Conservation (phyloP, 2,797 vertebrate species). For the Hydrocynus forskahlii region DNA sequence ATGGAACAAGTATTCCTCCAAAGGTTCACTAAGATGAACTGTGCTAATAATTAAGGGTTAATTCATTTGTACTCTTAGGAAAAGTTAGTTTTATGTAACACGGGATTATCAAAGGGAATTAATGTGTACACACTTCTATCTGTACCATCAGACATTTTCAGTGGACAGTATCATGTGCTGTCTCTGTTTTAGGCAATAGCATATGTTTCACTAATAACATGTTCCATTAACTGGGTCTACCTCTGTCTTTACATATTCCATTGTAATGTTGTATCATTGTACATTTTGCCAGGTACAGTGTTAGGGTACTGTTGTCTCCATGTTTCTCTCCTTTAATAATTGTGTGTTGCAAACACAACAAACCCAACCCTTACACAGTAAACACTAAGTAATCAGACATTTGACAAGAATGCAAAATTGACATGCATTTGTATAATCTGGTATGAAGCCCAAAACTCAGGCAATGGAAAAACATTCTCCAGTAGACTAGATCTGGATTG, state of each 20-base stretch:
- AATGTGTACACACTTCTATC: background rate
- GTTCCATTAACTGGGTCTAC: constrained; percentile 32
- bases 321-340: background rate
- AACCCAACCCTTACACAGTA: background rate
- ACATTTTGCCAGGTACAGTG: constrained; percentile 2
- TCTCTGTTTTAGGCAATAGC: background rate
- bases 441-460: constrained; percentile 13
- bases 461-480: constrained; percentile 5
- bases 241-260: constrained; percentile 31
- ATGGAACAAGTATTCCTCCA: constrained; percentile 1
- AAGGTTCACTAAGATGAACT: background rate
- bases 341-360: background rate
- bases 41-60: background rate
- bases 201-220: background rate
- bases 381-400: background rate
- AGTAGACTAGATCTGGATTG: background rate
- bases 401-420: background rate
- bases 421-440: constrained; percentile 4
- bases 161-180: background rate
- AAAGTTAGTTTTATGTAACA: background rate
- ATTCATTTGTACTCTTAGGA: background rate
- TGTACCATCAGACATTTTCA: background rate
- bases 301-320: background rate
- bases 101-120: constrained; percentile 12
- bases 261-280: constrained; percentile 17